Base-by-base conservation (phyloP, 2,888 invertebrate species). In the Caenorhabditis macrosperma region DNA sequence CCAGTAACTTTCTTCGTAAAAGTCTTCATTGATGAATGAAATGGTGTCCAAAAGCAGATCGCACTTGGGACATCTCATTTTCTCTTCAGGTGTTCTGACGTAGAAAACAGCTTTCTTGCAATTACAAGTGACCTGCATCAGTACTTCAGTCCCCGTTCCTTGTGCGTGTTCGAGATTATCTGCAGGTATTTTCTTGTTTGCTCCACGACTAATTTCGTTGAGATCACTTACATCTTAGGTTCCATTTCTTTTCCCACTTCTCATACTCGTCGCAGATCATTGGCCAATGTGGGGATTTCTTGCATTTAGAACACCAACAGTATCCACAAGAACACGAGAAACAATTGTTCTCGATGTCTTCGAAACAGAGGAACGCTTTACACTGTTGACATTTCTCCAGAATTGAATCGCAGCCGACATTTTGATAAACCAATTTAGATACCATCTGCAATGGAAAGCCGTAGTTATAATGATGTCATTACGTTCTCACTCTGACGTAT, bases 241-340 rank as follows among this genome's bases (percentile, higher is more conserved):
- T 22, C 67, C 67, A 67, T 20, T 67, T 67, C 55, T 67, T 67
- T 15, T 55, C 52, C 67, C 67, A 67, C 44, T 55, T 55, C 5
- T 22, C 17, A 35, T 44, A 67, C 15, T 54, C 54, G 20, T 30
- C 30, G n/a, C 66, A 66, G 1, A 30, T 66, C 66, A 66, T 66
- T 10, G 66, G 67, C 67, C 67, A 67, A 22, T 67, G 67, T 3
- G 67, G 67, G 24, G 20, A 30, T 2, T 22, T 41, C 15, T 57
- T 55, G 54, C 67, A 67, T 4, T 44, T 44, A 5, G 17, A 28
- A 17, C 67, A 67, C 67, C 67, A 67, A 33, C 46, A 67, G 22
- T 67, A 67, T 22, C 67, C 67, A 55, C 67, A 67, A 24, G 67
- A 55, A 54, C 67, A 67, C 0, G 54, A 46, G 33, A 55, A 46